Evolutionary conservation across 1,140 invertebrate genomes (phyloP).

Genomic region (Thaumatotibia leucotreta): DNA sequence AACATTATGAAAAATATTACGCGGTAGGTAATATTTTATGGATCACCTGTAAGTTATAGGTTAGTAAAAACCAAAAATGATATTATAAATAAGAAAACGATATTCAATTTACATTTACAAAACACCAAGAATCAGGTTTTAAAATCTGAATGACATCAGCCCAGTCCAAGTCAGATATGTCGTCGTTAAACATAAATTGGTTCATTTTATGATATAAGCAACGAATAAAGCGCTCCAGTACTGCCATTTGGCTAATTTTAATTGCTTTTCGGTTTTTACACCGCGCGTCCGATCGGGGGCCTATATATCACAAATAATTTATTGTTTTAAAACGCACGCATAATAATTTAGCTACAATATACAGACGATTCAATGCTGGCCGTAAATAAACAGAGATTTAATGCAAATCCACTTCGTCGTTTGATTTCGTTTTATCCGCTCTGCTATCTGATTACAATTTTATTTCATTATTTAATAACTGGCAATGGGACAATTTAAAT

Average conservation of each 20-base stretch:
- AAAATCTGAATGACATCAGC: slow-evolving; percentile 7
- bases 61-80: neutral
- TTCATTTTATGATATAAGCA: slow-evolving; percentile 44
- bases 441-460: slow-evolving; percentile 6
- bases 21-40: neutral
- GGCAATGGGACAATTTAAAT: too few relatives aligned
- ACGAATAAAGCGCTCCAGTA: slow-evolving; percentile 46
- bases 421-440: slow-evolving; percentile 43
- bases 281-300: slow-evolving; percentile 34
- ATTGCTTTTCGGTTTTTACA: slow-evolving; percentile 50
- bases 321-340: slow-evolving; percentile 42
- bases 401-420: slow-evolving; percentile 43
- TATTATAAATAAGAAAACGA: neutral
- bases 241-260: slow-evolving; percentile 62
- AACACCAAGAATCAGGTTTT: neutral
- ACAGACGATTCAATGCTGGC: slow-evolving; percentile 32
- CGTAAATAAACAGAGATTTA: slow-evolving; percentile 55
- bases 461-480: neutral
- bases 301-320: slow-evolving; percentile 46
- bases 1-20: neutral
- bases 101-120: neutral
- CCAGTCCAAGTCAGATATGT: slow-evolving; percentile 15
- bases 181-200: slow-evolving; percentile 50
- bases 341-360: slow-evolving; percentile 47
- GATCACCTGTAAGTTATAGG: neutral